Evolutionary conservation across 1,140 invertebrate genomes (phyloP).

Genomic region (Lepidurus arcticus): DNA sequence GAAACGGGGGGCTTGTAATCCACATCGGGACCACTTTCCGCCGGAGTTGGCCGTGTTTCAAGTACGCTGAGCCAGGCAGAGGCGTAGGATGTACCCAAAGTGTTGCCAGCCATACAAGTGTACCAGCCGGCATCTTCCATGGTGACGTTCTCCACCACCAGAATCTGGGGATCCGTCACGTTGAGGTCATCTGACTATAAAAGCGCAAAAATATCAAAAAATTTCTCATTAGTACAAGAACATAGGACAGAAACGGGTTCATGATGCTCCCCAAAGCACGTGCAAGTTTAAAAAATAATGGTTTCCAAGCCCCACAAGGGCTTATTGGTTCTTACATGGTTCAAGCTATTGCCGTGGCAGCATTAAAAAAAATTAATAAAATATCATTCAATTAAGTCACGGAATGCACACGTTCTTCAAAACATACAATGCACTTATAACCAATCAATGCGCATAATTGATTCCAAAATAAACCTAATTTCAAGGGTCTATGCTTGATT

Average conservation of each 20-base stretch:
- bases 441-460: not conserved
- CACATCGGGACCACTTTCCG: not conserved
- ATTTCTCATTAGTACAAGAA: not conserved
- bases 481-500: too few relatives aligned
- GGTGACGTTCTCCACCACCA: constrained; percentile 75
- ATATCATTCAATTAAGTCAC: not conserved
- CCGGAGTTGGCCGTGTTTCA: constrained; percentile 55
- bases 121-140: constrained; percentile 87
- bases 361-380: not conserved
- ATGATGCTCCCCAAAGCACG: constrained; percentile 10
- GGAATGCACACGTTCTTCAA: not conserved
- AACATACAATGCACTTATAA: not conserved
- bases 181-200: constrained; percentile 35
- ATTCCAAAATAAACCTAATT: too few relatives aligned
- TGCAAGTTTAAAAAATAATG: not conserved
- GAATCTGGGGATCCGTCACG: constrained; percentile 55
- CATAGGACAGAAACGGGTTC: not conserved
- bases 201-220: not conserved
- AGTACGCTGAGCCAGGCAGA: constrained; percentile 80
- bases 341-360: not conserved
- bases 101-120: constrained; percentile 79
- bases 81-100: constrained; percentile 65
- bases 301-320: not conserved
- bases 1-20: not conserved
- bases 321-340: constrained; percentile 1